A percentile compares a stretch with the other conserved stretches of the same genome.
Conservation (phyloP, 2,888 invertebrate genomes). For the Seira musarum region DNA sequence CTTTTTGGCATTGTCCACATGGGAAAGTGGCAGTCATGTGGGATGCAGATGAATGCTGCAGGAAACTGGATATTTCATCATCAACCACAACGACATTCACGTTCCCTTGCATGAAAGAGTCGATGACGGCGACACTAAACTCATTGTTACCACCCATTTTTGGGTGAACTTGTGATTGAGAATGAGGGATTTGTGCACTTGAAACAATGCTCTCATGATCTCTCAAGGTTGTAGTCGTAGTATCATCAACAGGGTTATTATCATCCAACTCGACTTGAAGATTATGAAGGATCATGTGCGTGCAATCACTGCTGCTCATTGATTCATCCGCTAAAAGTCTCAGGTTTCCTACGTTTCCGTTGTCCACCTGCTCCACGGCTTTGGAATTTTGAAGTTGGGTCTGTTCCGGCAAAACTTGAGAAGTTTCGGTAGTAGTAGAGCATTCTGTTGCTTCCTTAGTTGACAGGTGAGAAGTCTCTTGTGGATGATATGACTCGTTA, state of each 20-base stretch:
- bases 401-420: background rate
- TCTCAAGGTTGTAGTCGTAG: background rate
- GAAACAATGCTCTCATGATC: background rate
- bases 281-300: conserved; percentile 23
- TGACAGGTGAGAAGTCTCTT: too few relatives aligned
- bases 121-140: conserved; percentile 38
- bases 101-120: conserved; percentile 42
- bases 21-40: conserved; percentile 40
- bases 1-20: conserved; percentile 65
- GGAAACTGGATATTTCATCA: conserved; percentile 30
- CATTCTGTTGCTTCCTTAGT: too few relatives aligned
- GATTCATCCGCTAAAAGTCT: conserved; percentile 13
- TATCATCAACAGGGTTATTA: background rate
- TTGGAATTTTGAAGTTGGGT: background rate
- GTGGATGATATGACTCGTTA: too few relatives aligned
- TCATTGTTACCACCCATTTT: conserved; percentile 8
- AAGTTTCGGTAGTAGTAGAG: too few relatives aligned
- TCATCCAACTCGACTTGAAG: conserved; percentile 27
- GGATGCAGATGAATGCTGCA: conserved; percentile 24
- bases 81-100: conserved; percentile 41
- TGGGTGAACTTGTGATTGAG: too few relatives aligned
- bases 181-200: too few relatives aligned
- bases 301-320: conserved; percentile 22
- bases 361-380: conserved; percentile 5
- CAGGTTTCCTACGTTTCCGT: background rate